These are phyloP conservation scores for Phoxinus dragarum DNA, from an alignment of 2,797 vertebrate species.

Conservation along the genomic window DNA sequence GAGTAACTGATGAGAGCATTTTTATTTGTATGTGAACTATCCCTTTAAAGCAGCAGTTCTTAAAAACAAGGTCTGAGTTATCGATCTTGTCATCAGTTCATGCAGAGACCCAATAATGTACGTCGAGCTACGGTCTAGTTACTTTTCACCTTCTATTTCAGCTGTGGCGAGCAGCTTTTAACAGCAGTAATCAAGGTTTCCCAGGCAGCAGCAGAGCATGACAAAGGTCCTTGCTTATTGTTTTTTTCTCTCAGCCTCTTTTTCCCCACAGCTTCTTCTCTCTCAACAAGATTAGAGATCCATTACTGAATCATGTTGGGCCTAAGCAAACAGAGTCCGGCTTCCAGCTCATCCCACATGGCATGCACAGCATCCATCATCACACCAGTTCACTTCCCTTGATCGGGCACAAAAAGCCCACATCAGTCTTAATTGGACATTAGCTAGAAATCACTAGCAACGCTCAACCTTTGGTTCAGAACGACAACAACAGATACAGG, in stretches of 20 bases:
- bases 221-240: slow-evolving; percentile 39
- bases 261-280: neutral
- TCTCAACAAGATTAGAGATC: slow-evolving; percentile 49
- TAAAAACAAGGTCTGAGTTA: slow-evolving; percentile 58
- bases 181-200: slow-evolving; percentile 57
- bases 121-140: slow-evolving; percentile 49
- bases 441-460: slow-evolving; percentile 52
- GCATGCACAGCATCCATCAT: slow-evolving; percentile 49
- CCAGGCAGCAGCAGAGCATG: slow-evolving; percentile 46
- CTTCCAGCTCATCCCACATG: slow-evolving; percentile 51
- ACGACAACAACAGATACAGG: slow-evolving; percentile 49
- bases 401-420: slow-evolving; percentile 44
- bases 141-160: slow-evolving; percentile 58
- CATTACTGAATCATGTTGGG: slow-evolving; percentile 54
- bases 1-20: neutral
- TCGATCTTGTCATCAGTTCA: slow-evolving; percentile 64
- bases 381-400: slow-evolving; percentile 39
- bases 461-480: slow-evolving; percentile 17
- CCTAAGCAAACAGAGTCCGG: slow-evolving; percentile 43
- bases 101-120: slow-evolving; percentile 57
- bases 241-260: slow-evolving; percentile 6
- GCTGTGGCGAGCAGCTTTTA: slow-evolving; percentile 53
- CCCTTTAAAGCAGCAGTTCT: slow-evolving; percentile 43
- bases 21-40: neutral
- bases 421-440: slow-evolving; percentile 60